These are phyloP conservation scores for Taxidea taxus DNA, from an alignment of 2,113 vertebrate genomes.

Conservation along the genomic window DNA sequence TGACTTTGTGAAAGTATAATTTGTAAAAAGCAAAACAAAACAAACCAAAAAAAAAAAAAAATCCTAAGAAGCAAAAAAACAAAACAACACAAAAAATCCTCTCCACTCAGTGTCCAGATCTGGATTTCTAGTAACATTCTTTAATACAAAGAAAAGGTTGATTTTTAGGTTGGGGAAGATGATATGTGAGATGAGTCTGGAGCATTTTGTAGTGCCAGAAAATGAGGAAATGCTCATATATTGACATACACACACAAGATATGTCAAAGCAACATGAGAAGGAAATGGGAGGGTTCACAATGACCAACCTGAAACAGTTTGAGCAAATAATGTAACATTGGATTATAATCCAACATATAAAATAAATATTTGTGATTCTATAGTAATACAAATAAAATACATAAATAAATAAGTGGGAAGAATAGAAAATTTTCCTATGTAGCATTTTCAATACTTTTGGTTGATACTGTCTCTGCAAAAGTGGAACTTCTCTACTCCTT, in stretches of 20 bases:
- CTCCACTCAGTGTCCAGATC: not conserved
- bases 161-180: not conserved
- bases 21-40: not conserved
- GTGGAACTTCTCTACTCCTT: not conserved
- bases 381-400: not conserved
- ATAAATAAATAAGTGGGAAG: not conserved
- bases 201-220: not conserved
- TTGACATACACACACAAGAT: not conserved
- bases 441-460: not conserved
- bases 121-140: not conserved
- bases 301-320: not conserved
- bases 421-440: not conserved
- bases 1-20: not conserved
- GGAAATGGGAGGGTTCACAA: not conserved
- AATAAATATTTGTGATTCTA: not conserved
- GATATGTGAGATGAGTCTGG: not conserved
- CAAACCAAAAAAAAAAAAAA: not conserved
- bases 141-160: not conserved
- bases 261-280: not conserved
- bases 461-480: not conserved
- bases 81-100: not conserved
- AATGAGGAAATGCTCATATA: not conserved
- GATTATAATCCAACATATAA: not conserved
- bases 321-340: not conserved
- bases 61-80: not conserved